phyloP scores from a whole-genome alignment of 2,797 vertebrate species.

The Otus scops region DNA sequence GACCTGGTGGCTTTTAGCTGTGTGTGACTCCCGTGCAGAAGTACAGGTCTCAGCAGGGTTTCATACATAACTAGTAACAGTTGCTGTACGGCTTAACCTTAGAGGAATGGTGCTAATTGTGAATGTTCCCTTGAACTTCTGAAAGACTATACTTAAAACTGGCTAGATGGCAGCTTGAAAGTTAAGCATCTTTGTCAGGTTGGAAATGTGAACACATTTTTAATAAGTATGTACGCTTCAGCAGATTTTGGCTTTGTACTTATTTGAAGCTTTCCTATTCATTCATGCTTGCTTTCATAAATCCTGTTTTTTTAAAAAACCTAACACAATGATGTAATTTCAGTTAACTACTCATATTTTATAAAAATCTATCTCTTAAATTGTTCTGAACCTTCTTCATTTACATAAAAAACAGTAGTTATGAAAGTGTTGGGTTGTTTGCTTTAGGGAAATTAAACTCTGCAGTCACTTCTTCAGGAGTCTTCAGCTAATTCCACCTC shows the following conservation, averaged over 20 bases:
- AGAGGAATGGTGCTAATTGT: not conserved
- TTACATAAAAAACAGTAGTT: not conserved
- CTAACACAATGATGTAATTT: not conserved
- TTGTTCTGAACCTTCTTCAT: not conserved
- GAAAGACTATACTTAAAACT: not conserved
- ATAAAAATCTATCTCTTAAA: not conserved
- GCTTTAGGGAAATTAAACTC: not conserved
- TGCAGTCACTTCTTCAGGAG: not conserved
- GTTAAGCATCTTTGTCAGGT: not conserved
- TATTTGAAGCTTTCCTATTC: not conserved
- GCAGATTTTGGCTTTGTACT: not conserved
- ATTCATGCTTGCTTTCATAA: not conserved
- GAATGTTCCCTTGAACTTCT: not conserved
- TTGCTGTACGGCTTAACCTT: not conserved
- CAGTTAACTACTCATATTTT: not conserved
- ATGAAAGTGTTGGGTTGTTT: not conserved
- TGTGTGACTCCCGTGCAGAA: not conserved
- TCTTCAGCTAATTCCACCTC: constrained; percentile 29
- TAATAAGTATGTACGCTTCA: not conserved
- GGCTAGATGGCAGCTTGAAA: not conserved
- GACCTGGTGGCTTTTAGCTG: not conserved
- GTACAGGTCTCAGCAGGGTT: not conserved
- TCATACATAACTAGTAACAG: not conserved
- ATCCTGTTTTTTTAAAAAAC: not conserved
- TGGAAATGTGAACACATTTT: not conserved